Percentiles rank a stretch among this genome's conserved stretches.
phyloP scores from a whole-genome alignment of 1,140 invertebrate genomes.

The Geopemphigus sp. region DNA sequence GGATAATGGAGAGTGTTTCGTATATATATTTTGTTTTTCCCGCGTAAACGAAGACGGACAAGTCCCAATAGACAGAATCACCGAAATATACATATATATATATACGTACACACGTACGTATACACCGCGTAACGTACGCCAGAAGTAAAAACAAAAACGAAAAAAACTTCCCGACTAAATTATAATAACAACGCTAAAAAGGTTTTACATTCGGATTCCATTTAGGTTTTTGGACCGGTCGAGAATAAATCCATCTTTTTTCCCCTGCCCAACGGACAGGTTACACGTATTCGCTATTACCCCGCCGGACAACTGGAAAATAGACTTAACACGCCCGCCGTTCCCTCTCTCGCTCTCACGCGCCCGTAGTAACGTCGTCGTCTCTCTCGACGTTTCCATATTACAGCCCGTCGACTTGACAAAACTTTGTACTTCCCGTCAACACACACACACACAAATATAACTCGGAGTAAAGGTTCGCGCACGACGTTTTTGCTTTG shows the following conservation, averaged over 20 bases:
- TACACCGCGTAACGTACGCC: no score
- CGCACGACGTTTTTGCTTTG: no score
- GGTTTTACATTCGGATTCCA: constrained; percentile 49
- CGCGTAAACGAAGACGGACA: constrained; percentile 47
- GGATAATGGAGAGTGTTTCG: constrained; percentile 48
- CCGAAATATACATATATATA: constrained; percentile 25
- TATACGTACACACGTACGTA: neutral
- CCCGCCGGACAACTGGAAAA: constrained; percentile 48
- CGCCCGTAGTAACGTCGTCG: neutral
- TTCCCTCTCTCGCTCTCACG: neutral
- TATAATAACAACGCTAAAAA: constrained; percentile 48
- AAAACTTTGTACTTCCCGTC: constrained; percentile 41
- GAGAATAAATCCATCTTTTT: constrained; percentile 49
- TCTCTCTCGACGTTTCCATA: neutral
- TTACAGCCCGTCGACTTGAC: neutral
- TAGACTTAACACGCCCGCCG: constrained; percentile 26
- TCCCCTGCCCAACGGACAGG: constrained; percentile 40
- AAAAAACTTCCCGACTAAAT: constrained; percentile 32
- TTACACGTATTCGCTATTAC: constrained; percentile 48
- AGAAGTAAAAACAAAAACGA: constrained; percentile 24
- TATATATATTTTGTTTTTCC: constrained; percentile 46
- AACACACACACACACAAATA: neutral
- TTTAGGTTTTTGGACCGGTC: constrained; percentile 29
- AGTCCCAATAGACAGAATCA: constrained; percentile 42
- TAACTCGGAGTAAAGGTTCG: no score